These are phyloP conservation scores for Enteromius anoplus DNA, from an alignment of 2,797 vertebrate genomes.

Conservation along the genomic window DNA sequence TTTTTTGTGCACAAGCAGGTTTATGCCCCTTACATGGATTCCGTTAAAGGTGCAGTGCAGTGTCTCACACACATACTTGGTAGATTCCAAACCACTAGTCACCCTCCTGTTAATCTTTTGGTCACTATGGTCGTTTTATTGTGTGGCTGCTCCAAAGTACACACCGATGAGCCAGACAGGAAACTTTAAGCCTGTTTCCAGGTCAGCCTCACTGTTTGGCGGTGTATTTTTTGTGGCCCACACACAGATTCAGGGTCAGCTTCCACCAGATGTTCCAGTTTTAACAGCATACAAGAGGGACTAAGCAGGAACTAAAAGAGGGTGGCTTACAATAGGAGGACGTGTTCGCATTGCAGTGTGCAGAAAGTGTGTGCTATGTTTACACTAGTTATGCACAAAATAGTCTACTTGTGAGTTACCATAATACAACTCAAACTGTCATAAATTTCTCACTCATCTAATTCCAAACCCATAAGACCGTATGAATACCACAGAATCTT, in stretches of 20 bases:
- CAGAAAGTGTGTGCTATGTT: neutral
- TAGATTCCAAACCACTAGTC: conserved; percentile 30
- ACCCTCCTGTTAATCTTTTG: conserved; percentile 32
- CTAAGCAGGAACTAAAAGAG: neutral
- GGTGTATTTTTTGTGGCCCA: conserved; percentile 13
- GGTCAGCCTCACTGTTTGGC: conserved; percentile 23
- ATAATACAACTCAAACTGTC: neutral
- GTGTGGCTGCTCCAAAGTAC: conserved; percentile 36
- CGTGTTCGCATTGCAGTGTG: neutral
- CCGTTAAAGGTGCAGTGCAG: conserved; percentile 1
- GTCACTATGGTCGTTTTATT: conserved; percentile 22
- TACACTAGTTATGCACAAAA: neutral
- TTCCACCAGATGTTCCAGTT: neutral
- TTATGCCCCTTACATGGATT: conserved; percentile 31
- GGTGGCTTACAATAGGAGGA: neutral
- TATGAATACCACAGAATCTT: neutral
- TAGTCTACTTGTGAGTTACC: neutral
- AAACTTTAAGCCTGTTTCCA: neutral
- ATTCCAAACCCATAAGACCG: neutral
- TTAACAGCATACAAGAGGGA: neutral
- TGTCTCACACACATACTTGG: neutral
- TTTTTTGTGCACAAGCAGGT: conserved; percentile 26
- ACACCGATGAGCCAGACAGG: conserved; percentile 39
- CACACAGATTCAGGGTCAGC: conserved; percentile 24
- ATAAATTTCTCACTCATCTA: neutral